Evolutionary conservation across 92 coral and sea anemone genomes (phyloP).

Genomic region (Zoanthus solanderi): DNA sequence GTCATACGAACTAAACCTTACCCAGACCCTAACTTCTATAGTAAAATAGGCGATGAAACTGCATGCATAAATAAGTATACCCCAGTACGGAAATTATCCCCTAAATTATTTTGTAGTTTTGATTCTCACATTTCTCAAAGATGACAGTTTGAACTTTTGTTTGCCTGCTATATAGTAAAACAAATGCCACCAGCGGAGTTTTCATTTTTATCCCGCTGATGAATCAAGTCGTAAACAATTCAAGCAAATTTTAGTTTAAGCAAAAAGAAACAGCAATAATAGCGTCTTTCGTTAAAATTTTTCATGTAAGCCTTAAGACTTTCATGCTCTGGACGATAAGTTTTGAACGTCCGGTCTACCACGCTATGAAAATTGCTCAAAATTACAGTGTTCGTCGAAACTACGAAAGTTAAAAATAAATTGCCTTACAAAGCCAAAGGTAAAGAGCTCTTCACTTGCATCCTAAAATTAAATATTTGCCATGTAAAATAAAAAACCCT

Average conservation of each 20-base stretch:
- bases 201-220: neutral
- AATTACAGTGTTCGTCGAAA: neutral
- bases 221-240: neutral
- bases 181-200: neutral
- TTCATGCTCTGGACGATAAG: neutral
- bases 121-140: neutral
- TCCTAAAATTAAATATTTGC: neutral
- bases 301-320: too few species aligned
- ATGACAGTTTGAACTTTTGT: neutral
- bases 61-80: too few species aligned
- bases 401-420: neutral
- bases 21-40: too few species aligned
- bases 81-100: too few species aligned
- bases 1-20: too few species aligned
- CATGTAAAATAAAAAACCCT: neutral
- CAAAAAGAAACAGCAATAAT: neutral
- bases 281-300: neutral
- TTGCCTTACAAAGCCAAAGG: neutral
- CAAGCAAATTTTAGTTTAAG: neutral
- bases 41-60: too few species aligned
- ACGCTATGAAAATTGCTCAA: neutral
- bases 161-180: neutral
- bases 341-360: conserved; percentile 31
- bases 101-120: neutral
- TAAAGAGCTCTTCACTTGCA: neutral